These are phyloP conservation scores for Corythornis vintsioides DNA, from an alignment of 2,113 vertebrate species.

Conservation along the genomic window DNA sequence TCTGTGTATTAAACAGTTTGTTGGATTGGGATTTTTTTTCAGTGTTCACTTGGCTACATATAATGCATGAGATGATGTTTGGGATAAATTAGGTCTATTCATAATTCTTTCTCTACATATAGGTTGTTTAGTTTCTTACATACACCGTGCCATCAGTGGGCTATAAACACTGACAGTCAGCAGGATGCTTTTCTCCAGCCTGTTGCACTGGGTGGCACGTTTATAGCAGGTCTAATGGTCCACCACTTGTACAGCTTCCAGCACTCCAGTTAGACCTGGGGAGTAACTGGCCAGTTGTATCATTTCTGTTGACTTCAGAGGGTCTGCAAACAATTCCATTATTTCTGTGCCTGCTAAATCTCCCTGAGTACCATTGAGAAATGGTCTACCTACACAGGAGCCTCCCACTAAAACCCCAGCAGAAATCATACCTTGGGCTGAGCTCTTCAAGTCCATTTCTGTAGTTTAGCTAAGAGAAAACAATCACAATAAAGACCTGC, in stretches of 20 bases:
- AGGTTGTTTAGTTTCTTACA: not conserved
- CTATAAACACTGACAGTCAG: not conserved
- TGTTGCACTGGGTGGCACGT: not conserved
- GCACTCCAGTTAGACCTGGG: not conserved
- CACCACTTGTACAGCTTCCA: not conserved
- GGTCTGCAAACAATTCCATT: not conserved
- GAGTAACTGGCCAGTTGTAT: not conserved
- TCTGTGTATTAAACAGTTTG: not conserved
- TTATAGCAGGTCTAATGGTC: not conserved
- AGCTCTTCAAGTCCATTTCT: not conserved
- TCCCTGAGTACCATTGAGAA: not conserved
- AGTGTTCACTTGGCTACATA: not conserved
- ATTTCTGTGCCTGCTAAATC: not conserved
- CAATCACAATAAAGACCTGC: not conserved
- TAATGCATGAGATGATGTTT: not conserved
- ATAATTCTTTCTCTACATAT: not conserved
- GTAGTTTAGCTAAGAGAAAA: not conserved
- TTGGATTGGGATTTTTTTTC: accelerated
- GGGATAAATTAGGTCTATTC: not conserved
- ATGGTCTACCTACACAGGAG: not conserved
- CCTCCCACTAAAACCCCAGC: not conserved
- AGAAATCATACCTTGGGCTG: not conserved
- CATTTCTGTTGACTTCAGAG: not conserved
- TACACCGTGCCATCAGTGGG: not conserved
- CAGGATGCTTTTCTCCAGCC: not conserved